These are phyloP conservation scores for Struthio camelus DNA, from an alignment of 2,113 vertebrate genomes.

Conservation along the genomic window DNA sequence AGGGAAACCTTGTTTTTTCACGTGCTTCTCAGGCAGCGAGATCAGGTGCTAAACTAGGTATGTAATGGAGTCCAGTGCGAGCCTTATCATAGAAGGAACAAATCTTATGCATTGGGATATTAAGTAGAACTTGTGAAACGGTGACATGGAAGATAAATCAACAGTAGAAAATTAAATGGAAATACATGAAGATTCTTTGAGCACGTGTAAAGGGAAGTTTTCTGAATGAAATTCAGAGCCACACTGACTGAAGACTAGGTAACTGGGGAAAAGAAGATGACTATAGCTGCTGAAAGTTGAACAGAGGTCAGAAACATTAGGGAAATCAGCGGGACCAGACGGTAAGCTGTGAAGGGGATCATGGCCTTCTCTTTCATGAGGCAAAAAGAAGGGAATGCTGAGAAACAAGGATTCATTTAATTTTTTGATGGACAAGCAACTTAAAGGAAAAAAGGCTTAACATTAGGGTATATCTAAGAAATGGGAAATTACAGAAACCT, in stretches of 20 bases:
- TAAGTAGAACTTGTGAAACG: background rate
- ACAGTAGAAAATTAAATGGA: background rate
- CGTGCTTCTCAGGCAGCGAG: background rate
- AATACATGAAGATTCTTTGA: rapidly evolving
- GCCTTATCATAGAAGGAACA: background rate
- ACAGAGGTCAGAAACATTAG: background rate
- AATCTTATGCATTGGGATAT: background rate
- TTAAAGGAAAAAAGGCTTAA: background rate
- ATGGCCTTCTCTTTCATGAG: background rate
- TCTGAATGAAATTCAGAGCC: background rate
- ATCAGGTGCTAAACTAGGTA: background rate
- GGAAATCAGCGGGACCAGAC: background rate
- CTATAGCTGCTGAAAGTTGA: background rate
- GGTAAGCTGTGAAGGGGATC: background rate
- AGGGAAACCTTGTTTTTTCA: background rate
- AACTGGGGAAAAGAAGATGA: background rate
- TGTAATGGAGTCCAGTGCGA: background rate
- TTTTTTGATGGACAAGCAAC: background rate
- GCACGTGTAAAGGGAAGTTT: background rate
- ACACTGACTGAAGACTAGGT: background rate
- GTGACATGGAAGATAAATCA: background rate
- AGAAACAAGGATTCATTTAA: background rate
- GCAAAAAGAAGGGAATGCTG: background rate
- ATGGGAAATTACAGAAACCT: background rate
- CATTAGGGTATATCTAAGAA: background rate